phyloP scores from a whole-genome alignment of 2,113 vertebrate species.

The Thalassoma bifasciatum region DNA sequence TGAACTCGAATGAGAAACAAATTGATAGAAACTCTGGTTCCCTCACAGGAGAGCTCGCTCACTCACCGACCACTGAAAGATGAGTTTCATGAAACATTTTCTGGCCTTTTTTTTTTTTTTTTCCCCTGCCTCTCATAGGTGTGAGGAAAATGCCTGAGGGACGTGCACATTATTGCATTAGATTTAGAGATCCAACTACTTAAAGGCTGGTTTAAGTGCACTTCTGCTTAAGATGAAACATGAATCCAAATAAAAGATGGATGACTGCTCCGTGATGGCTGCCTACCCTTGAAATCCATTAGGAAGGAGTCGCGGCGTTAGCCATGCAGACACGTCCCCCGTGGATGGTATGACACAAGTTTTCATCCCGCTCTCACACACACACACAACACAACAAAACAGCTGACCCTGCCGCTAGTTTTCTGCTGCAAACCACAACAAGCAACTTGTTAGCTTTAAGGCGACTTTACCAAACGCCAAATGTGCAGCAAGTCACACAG shows the following conservation, averaged over 20 bases:
- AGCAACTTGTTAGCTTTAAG: slow-evolving; percentile 4
- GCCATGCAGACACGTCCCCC: slow-evolving; percentile 18
- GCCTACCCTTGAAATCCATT: slow-evolving; percentile 28
- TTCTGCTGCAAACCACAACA: slow-evolving; percentile 22
- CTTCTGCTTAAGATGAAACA: slow-evolving; percentile 51
- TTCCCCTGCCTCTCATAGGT: background rate
- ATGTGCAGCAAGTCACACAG: background rate
- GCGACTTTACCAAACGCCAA: background rate
- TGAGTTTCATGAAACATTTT: slow-evolving; percentile 40
- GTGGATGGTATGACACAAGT: slow-evolving; percentile 14
- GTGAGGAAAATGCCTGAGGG: background rate
- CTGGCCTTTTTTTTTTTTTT: background rate
- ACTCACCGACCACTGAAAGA: background rate
- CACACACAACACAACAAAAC: background rate
- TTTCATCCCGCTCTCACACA: background rate
- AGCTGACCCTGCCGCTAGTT: slow-evolving; percentile 3
- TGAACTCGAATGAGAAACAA: slow-evolving; percentile 28
- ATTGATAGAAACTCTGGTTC: slow-evolving; percentile 18
- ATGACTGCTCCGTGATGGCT: slow-evolving; percentile 29
- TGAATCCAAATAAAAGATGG: slow-evolving; percentile 53
- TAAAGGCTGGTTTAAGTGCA: slow-evolving; percentile 33
- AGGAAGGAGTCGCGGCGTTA: slow-evolving; percentile 5
- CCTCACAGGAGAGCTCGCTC: background rate
- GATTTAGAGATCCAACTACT: slow-evolving; percentile 8
- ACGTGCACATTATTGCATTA: slow-evolving; percentile 28